Evolutionary conservation across 2,888 invertebrate genomes (phyloP).

Genomic region (Spodoptera littoralis): DNA sequence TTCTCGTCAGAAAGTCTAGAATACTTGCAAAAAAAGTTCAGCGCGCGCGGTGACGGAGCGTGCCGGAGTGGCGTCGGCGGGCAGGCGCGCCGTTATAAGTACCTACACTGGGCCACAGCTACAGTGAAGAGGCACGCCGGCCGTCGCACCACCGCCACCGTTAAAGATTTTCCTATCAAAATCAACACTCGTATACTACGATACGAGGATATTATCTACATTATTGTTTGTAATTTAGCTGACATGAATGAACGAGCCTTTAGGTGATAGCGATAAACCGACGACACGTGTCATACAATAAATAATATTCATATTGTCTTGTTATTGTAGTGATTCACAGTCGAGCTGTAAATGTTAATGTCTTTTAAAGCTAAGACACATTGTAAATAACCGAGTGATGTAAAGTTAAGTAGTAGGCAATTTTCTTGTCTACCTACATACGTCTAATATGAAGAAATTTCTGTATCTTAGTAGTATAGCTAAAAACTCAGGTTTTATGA

Average conservation of each 20-base stretch:
- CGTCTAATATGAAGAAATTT: no score
- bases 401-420: background rate
- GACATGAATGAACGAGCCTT: slow-evolving; percentile 49
- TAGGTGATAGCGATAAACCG: slow-evolving; percentile 40
- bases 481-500: no score
- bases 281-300: slow-evolving; percentile 34
- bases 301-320: slow-evolving; percentile 27
- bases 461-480: no score
- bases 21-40: slow-evolving; percentile 43
- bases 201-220: slow-evolving; percentile 26
- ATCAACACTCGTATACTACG: slow-evolving; percentile 35
- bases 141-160: slow-evolving; percentile 39
- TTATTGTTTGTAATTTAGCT: slow-evolving; percentile 43
- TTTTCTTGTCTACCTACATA: no score
- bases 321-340: slow-evolving; percentile 40
- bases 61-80: slow-evolving; percentile 69
- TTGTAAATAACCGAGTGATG: background rate
- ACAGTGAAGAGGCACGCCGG: slow-evolving; percentile 50
- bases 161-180: slow-evolving; percentile 42
- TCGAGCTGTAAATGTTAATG: slow-evolving; percentile 32
- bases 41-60: slow-evolving; percentile 63
- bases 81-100: slow-evolving; percentile 65
- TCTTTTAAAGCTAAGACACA: slow-evolving; percentile 8
- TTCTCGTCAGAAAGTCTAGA: slow-evolving; percentile 23
- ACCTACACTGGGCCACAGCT: slow-evolving; percentile 53